Evolutionary conservation across 2,797 vertebrate genomes (phyloP), one percentile per base, ranked within the genome.

Genomic region (Okamejei kenojei): DNA sequence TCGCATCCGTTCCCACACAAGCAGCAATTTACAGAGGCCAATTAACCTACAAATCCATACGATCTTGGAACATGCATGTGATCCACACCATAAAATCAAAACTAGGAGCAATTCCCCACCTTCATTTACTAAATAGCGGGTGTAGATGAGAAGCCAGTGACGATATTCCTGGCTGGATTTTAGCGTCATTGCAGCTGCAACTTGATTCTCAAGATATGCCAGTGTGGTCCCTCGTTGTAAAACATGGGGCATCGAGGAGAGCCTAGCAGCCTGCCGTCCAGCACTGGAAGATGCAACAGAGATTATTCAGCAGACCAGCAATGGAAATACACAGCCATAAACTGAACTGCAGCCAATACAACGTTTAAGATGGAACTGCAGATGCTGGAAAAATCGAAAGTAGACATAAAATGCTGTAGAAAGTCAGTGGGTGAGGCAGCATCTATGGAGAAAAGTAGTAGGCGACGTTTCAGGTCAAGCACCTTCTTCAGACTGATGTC

Each of bases 131-230:
- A 99, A 97, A 96, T 99, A 99, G 92, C 98, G 97, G 93, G 98
- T 97, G 94, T 99, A 99, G 96, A 99, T 97, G 94, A 99, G 98
- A 94, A 99, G 97, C 99, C 98, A 99, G 95, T 99, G 97, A 93
- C 97, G 97, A 94, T 99, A 99, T 95, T 99, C 99, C 0, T 97
- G 96, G 90, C 97, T 97, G 9, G 99, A 99, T 71, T 97, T 98
- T 94, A 99, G 96, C 0, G 95, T 97, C 93, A 98, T 97, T 0
- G 98, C 97, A 0, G 98, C 97, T 0, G 97, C 98, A 93, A 99
- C 97, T 97, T 99, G 99, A 94, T 97, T 98, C 97, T 99, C 99
- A 96, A 99, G 96, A 96, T 98, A 98, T 88, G 98, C 97, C 94
- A 98, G 95, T 0, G 98, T 99, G 93, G 99, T 97, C 94, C 98